Conservation (phyloP, 2,797 vertebrate species). For the Ataeniobius toweri region DNA sequence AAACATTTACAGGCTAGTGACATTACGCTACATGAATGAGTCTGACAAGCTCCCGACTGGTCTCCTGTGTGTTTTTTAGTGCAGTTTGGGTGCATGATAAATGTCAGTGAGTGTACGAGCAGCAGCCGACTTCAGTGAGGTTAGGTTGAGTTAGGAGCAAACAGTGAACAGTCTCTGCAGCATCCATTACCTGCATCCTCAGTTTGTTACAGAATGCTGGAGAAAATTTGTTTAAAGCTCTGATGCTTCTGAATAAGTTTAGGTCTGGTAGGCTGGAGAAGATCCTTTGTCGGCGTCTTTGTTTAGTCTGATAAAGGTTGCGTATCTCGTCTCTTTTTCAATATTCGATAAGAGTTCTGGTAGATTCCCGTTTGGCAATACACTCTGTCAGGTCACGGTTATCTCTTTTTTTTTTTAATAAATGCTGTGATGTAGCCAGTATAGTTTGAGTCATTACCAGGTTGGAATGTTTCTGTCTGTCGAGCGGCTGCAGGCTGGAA, state of each 20-base stretch:
- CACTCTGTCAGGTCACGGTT: neutral
- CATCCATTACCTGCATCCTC: neutral
- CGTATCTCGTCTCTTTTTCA: neutral
- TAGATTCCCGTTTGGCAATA: neutral
- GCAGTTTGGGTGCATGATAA: conserved; percentile 6
- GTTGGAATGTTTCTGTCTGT: neutral
- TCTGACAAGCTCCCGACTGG: conserved; percentile 9
- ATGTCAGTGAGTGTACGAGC: neutral
- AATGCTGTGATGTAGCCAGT: neutral
- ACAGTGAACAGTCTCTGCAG: neutral
- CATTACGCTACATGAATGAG: conserved; percentile 1
- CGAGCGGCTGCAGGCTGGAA: neutral
- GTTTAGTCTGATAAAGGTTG: neutral
- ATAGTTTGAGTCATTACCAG: neutral
- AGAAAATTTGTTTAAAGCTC: conserved; percentile 5
- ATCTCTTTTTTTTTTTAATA: neutral
- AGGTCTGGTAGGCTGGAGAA: neutral
- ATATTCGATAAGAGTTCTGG: neutral
- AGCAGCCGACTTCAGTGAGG: neutral
- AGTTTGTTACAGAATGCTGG: neutral
- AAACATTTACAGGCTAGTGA: neutral
- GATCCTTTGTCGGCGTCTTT: neutral
- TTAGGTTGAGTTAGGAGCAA: neutral
- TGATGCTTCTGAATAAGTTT: neutral
- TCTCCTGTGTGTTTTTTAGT: conserved; percentile 1